Percentiles rank a stretch among this genome's conserved stretches.
These are phyloP conservation scores for Lampris incognitus DNA, from an alignment of 2,113 vertebrate genomes.

Conservation along the genomic window DNA sequence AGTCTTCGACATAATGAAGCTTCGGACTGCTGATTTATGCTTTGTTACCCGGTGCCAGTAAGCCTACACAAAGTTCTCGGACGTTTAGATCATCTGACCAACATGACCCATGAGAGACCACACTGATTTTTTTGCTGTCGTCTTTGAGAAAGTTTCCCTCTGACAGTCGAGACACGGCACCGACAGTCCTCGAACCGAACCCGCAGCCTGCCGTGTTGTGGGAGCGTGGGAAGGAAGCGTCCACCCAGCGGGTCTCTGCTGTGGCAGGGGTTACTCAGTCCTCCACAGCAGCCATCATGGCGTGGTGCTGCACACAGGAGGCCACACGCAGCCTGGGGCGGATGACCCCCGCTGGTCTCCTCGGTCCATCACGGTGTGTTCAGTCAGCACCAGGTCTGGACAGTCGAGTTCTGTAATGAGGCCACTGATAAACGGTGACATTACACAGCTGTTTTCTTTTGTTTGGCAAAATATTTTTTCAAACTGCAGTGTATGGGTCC, in stretches of 20 bases:
- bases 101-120: too few relatives aligned
- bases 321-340: neutral
- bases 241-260: too few relatives aligned
- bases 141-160: conserved; percentile 60
- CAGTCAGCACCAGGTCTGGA: too few relatives aligned
- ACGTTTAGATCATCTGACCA: conserved; percentile 45
- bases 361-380: neutral
- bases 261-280: too few relatives aligned
- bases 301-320: neutral
- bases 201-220: neutral
- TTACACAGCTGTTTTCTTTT: neutral
- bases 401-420: neutral
- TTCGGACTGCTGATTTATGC: conserved; percentile 47
- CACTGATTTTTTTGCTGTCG: conserved; percentile 55
- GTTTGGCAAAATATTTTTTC: neutral
- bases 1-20: conserved; percentile 36
- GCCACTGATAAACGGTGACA: neutral
- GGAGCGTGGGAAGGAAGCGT: too few relatives aligned
- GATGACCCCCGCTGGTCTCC: neutral
- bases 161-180: conserved; percentile 43
- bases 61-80: conserved; percentile 27
- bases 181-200: conserved; percentile 19
- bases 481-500: too few relatives aligned
- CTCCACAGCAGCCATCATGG: neutral
- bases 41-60: conserved; percentile 32